Evolutionary conservation across 2,888 invertebrate genomes (phyloP).

Genomic region (Ceramica pisi): DNA sequence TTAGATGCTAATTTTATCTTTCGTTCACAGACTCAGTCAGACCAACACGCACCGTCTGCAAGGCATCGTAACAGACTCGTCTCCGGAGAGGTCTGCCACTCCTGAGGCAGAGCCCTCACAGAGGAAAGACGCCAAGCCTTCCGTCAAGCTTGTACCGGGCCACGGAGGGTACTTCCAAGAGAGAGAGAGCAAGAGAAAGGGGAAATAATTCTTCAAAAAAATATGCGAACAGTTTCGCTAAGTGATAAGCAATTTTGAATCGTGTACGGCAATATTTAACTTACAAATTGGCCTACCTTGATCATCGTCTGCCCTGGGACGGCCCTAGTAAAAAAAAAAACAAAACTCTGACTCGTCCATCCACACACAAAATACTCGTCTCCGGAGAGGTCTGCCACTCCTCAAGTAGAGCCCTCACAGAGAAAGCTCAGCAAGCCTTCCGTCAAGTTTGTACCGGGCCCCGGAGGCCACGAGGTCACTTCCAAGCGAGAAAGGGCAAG

Average conservation of each 20-base stretch:
- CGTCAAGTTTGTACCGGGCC: constrained; percentile 77
- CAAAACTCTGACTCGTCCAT: no score
- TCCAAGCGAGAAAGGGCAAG: constrained; percentile 78
- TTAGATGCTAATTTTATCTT: neutral
- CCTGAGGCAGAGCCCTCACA: constrained; percentile 62
- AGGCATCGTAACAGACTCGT: constrained; percentile 82
- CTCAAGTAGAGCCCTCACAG: constrained; percentile 59
- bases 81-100: constrained; percentile 69
- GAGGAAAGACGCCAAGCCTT: no score
- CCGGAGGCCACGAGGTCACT: constrained; percentile 85
- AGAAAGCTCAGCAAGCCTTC: constrained; percentile 59
- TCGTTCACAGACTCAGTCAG: constrained; percentile 80
- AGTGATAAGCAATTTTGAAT: no score
- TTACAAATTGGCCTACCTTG: no score
- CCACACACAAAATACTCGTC: no score
- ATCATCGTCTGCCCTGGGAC: no score
- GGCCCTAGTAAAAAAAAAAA: no score
- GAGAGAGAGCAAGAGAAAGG: constrained; percentile 74
- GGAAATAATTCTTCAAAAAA: no score
- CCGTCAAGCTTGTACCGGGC: no score
- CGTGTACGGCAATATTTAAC: no score
- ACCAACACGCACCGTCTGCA: constrained; percentile 84
- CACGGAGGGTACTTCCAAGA: constrained; percentile 84
- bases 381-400: constrained; percentile 68
- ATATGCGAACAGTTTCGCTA: no score